Conservation (phyloP, 2,888 invertebrate species). For the Panzeria rudis region DNA sequence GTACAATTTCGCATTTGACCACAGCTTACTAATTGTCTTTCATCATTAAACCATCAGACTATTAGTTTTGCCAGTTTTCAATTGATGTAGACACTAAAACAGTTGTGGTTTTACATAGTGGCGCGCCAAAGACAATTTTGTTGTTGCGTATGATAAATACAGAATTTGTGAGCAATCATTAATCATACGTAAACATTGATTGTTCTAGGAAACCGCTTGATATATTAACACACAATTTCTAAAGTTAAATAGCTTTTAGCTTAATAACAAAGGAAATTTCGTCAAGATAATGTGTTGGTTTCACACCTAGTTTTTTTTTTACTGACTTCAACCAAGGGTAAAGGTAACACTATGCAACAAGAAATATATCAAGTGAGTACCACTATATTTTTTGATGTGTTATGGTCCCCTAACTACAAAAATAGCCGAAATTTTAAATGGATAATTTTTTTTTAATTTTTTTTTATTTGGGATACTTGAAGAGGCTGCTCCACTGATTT, state of each 20-base stretch:
- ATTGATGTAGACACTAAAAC: not conserved
- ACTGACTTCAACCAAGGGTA: too few relatives aligned
- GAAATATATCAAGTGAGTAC: too few relatives aligned
- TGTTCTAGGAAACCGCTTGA: not conserved
- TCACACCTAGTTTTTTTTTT: too few relatives aligned
- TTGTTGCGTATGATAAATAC: constrained; percentile 21
- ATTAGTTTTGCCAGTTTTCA: not conserved
- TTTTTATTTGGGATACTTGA: too few relatives aligned
- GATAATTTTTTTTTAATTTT: too few relatives aligned
- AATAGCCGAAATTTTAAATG: too few relatives aligned
- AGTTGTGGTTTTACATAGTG: not conserved
- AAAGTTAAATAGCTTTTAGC: not conserved
- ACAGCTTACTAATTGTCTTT: not conserved
- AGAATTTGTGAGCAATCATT: constrained; percentile 16
- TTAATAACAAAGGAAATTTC: not conserved
- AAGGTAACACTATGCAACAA: too few relatives aligned
- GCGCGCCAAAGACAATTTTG: not conserved
- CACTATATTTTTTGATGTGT: too few relatives aligned
- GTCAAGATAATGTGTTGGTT: not conserved
- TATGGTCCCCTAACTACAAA: too few relatives aligned
- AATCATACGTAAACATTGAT: constrained; percentile 5
- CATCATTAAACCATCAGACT: not conserved
- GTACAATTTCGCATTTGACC: constrained; percentile 6
- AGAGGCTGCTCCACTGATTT: too few relatives aligned
- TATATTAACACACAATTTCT: not conserved